phyloP scores from a whole-genome alignment of 2,888 invertebrate species.

The Smittia sp. region DNA sequence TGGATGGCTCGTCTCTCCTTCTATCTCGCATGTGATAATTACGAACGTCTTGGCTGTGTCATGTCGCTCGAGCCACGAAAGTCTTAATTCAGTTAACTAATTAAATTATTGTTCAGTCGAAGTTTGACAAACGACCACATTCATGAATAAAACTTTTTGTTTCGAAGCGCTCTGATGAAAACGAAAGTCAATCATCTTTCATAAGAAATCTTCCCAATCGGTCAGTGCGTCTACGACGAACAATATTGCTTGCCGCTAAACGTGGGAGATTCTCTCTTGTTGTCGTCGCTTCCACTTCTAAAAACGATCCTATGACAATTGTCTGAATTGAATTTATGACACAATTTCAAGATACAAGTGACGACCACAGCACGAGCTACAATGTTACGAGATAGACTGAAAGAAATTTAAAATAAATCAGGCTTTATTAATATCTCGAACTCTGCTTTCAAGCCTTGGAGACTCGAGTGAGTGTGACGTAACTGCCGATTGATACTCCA shows the following conservation, averaged over 20 bases:
- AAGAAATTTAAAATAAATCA: no score
- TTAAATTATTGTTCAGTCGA: no score
- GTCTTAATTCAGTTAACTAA: no score
- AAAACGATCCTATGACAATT: not conserved
- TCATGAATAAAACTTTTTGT: no score
- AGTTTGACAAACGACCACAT: no score
- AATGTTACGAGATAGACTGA: no score
- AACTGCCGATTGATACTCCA: not conserved
- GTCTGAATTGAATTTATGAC: constrained; percentile 12
- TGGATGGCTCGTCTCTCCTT: not conserved
- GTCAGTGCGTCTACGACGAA: not conserved
- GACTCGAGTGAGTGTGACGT: not conserved
- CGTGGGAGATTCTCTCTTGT: not conserved
- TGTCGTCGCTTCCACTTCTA: not conserved
- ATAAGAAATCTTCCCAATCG: not conserved
- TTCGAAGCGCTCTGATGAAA: no score
- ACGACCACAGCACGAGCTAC: not conserved
- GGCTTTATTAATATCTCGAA: no score
- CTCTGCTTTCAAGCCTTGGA: no score
- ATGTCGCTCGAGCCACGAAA: no score
- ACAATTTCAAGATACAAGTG: not conserved
- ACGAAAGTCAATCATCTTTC: not conserved
- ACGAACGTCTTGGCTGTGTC: no score
- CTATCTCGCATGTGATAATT: not conserved
- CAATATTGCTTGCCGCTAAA: not conserved